Percentiles rank a stretch among this genome's conserved stretches.
These are phyloP conservation scores for Homarus americanus DNA, from an alignment of 1,140 invertebrate species.

Conservation along the genomic window DNA sequence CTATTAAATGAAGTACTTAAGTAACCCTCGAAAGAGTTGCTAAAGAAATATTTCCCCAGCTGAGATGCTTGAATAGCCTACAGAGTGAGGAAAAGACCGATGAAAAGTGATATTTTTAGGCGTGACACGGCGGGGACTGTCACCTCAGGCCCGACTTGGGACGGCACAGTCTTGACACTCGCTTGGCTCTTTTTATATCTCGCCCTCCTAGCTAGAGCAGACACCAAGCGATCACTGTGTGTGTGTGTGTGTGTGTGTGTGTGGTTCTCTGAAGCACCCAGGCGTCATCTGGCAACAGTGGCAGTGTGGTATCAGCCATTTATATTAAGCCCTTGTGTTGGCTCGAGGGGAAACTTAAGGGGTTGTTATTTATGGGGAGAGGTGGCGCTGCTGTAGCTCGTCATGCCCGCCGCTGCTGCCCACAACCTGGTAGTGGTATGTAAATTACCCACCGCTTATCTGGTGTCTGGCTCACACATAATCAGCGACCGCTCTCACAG, in stretches of 20 bases:
- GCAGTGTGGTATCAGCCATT: constrained; percentile 21
- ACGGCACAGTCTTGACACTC: constrained; percentile 27
- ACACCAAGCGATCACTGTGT: not conserved
- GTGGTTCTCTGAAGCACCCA: not conserved
- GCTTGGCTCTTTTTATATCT: not conserved
- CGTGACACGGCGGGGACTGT: constrained; percentile 37
- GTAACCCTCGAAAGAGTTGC: not conserved
- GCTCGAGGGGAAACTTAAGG: not conserved
- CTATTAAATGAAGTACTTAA: not conserved
- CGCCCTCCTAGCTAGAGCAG: not conserved
- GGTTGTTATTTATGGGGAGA: not conserved
- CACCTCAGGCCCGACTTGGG: not conserved
- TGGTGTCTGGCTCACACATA: not conserved
- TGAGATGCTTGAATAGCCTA: too few species aligned
- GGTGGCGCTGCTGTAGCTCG: not conserved
- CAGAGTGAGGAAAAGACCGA: constrained; percentile 28
- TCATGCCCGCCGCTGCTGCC: not conserved
- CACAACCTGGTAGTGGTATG: not conserved
- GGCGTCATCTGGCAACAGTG: not conserved
- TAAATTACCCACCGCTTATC: not conserved
- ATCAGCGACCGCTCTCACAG: not conserved
- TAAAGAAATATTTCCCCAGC: not conserved
- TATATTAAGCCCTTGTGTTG: constrained; percentile 18
- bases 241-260: not conserved
- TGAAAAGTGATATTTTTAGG: constrained; percentile 64